These are phyloP conservation scores for Lonchura striata DNA, from an alignment of 2,113 vertebrate species.

Conservation along the genomic window DNA sequence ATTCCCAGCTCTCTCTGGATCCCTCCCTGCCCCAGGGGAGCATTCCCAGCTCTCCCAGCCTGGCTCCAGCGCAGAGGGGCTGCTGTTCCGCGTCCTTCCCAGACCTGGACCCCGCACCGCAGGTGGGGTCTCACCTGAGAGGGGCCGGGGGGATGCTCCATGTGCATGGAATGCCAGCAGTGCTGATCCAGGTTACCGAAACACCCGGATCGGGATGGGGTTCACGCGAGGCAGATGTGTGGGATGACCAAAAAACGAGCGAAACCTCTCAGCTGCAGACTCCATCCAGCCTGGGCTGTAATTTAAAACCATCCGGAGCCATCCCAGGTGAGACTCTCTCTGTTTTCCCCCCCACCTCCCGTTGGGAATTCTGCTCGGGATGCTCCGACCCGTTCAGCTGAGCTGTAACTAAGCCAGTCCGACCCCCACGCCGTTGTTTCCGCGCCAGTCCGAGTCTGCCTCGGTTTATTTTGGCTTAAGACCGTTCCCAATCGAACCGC, in stretches of 20 bases:
- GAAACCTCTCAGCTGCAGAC: neutral
- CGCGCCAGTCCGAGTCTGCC: neutral
- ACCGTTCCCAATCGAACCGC: neutral
- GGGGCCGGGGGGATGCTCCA: neutral
- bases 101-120: neutral
- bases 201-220: neutral
- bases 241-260: neutral
- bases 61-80: too few species aligned
- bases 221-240: neutral
- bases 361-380: neutral
- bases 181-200: rapidly evolving
- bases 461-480: neutral
- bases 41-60: neutral
- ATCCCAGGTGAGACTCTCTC: neutral
- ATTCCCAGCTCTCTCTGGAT: neutral
- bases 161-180: rapidly evolving
- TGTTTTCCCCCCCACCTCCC: neutral
- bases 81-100: rapidly evolving
- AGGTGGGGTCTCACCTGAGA: neutral
- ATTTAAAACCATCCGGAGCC: neutral
- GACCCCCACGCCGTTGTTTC: neutral
- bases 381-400: neutral
- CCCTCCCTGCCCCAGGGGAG: rapidly evolving
- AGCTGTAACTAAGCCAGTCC: slow-evolving; percentile 1
- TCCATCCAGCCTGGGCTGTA: neutral